phyloP scores from a whole-genome alignment of 2,113 vertebrate genomes.

The Oryzias curvinotus region DNA sequence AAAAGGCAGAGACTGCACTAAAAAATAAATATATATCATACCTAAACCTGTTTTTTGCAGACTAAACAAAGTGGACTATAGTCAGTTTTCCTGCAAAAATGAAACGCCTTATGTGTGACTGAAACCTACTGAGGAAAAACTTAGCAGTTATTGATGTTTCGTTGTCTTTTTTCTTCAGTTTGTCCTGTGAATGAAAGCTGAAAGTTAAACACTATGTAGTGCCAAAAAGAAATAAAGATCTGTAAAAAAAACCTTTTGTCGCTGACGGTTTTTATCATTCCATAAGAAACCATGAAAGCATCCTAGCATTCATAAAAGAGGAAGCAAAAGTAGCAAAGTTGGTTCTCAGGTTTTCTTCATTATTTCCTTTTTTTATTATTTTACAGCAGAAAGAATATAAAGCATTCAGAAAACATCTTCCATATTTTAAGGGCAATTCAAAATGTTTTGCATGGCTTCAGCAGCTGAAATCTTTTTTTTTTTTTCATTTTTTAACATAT shows the following conservation, averaged over 20 bases:
- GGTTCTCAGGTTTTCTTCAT: slow-evolving; percentile 85
- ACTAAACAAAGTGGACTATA: neutral
- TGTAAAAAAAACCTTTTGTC: slow-evolving; percentile 14
- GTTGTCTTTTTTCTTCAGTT: no score
- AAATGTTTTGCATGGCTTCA: slow-evolving; percentile 99
- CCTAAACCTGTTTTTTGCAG: no score
- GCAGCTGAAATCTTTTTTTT: slow-evolving; percentile 94
- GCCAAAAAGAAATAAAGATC: slow-evolving; percentile 51
- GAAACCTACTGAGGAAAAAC: slow-evolving; percentile 5
- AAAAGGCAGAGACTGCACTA: slow-evolving; percentile 40
- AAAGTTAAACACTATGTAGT: neutral
- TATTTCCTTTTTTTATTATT: slow-evolving; percentile 95
- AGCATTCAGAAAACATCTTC: slow-evolving; percentile 99
- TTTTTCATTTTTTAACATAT: slow-evolving; percentile 88
- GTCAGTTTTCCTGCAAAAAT: neutral
- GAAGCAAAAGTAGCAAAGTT: slow-evolving; percentile 54
- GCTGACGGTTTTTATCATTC: slow-evolving; percentile 2
- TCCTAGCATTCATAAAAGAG: neutral
- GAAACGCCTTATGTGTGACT: slow-evolving; percentile 25
- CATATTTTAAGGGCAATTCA: slow-evolving; percentile 99
- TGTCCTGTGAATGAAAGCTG: no score
- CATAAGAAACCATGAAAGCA: neutral
- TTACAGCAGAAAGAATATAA: slow-evolving; percentile 99
- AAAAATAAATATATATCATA: neutral
- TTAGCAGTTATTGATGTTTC: no score